Evolutionary conservation across 1,140 invertebrate species (phyloP), one percentile per base, ranked within the genome.

Genomic region (Plectrocnemia conspersa): DNA sequence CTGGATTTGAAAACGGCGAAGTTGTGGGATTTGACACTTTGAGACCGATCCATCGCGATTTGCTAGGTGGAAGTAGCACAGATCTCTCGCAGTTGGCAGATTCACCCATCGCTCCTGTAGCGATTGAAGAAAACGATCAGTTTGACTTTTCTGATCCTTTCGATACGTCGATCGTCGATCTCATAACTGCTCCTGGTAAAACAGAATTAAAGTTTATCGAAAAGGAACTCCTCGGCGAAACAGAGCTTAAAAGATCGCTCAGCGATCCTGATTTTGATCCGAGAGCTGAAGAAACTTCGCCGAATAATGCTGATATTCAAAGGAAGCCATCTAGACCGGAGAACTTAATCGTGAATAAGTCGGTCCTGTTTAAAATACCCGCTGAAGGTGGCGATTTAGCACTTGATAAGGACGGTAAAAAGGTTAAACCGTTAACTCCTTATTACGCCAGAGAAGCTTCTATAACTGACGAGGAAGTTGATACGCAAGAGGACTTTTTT

Each of bases 231-330:
- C 75, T 89, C 2, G 80, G 75, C 18, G 73, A 79, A 21, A 55
- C 65, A 25, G 59, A 66, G 33, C 64, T 80, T 22, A 79, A 76
- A 63, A 69, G 75, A 23, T 74, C 77, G 13, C 66, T 78, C 7
- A 82, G 77, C 64, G 81, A 82, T 67, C 79, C 79, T 27, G 85
- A 90, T 64, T 90, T 90, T 71, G 83, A 91, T 76, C 87, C 88
- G 3, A 73, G 88, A 59, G 79, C 76, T 0, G 77, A 78, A 6
- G 78, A 77, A 58, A 63, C 64, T 15, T 64, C 61, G 52, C 63
- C 68, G 54, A 18, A 42, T 6, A 18, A 56, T 42, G 63, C 50
- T 54, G 59, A 59, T 56, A 64, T 67, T 59, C 9, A 29, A 3
- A 66, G 77, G 52, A 75, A 80, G 42, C 64, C 79, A 18, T 82